Conservation (phyloP, 1,140 invertebrate species). For the Orchesella cincta region DNA sequence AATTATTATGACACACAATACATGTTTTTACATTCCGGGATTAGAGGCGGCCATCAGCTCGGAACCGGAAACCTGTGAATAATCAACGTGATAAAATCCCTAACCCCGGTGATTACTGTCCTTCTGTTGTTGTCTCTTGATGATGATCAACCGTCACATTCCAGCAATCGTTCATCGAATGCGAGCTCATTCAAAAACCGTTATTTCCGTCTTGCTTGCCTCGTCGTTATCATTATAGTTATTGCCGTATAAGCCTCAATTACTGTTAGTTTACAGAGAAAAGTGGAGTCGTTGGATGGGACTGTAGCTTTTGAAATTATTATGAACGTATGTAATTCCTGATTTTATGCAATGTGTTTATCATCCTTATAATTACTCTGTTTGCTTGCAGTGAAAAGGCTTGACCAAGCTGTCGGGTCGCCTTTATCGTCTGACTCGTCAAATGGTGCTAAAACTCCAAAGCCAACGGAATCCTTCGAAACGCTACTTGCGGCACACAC, state of each 20-base stretch:
- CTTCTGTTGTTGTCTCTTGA: conserved; percentile 20
- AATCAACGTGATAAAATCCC: conserved; percentile 2
- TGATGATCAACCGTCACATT: background rate
- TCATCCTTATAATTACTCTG: background rate
- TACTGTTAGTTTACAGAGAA: conserved; percentile 18
- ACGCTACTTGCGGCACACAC: background rate
- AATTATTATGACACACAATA: no score
- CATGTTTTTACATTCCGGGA: no score
- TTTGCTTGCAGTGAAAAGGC: conserved; percentile 6
- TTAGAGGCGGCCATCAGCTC: background rate
- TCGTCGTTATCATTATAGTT: conserved; percentile 7
- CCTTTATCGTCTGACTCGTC: background rate
- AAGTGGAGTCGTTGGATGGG: conserved; percentile 23
- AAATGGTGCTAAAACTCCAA: background rate
- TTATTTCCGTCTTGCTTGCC: conserved; percentile 20
- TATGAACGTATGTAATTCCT: no score
- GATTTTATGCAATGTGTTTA: background rate
- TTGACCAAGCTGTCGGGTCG: conserved; percentile 10
- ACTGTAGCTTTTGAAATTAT: background rate
- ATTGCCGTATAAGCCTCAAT: background rate
- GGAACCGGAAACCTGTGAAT: conserved; percentile 11
- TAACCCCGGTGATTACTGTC: conserved; percentile 22
- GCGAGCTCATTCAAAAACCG: background rate
- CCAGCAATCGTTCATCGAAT: background rate
- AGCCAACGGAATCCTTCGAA: background rate